Evolutionary conservation across 2,888 invertebrate species (phyloP).

Genomic region (Beris morrisii): DNA sequence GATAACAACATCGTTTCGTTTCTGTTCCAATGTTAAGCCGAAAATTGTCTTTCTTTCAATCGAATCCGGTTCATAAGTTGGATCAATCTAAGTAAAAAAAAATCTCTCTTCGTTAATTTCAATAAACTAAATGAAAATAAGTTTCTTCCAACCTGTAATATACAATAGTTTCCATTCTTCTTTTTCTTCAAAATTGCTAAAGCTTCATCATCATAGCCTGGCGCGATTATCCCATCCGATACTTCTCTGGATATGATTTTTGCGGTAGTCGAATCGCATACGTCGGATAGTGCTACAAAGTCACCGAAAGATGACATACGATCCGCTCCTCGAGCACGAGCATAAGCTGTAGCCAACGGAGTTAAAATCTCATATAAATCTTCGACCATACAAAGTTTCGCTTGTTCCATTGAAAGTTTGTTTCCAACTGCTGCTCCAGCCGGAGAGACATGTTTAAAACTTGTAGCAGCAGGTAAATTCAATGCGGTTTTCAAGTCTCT

Average conservation of each 20-base stretch:
- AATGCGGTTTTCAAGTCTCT: constrained; percentile 80
- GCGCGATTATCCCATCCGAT: constrained; percentile 98
- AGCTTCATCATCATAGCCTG: constrained; percentile 83
- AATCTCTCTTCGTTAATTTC: constrained; percentile 29
- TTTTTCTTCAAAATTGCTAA: constrained; percentile 87
- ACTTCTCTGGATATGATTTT: constrained; percentile 91
- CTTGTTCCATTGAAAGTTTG: constrained; percentile 75
- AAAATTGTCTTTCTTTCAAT: constrained; percentile 83
- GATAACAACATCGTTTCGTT: constrained; percentile 85
- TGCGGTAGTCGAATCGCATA: constrained; percentile 88
- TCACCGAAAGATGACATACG: constrained; percentile 99
- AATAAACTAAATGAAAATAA: neutral
- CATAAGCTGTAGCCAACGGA: constrained; percentile 89
- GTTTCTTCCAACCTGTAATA: constrained; percentile 66
- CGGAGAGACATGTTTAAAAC: constrained; percentile 98
- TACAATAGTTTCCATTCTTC: constrained; percentile 90
- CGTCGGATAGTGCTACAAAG: constrained; percentile 91
- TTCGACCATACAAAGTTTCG: constrained; percentile 90
- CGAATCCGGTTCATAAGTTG: constrained; percentile 75
- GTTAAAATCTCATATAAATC: constrained; percentile 74
- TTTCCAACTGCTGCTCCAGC: constrained; percentile 94
- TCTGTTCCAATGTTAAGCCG: constrained; percentile 83
- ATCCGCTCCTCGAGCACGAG: constrained; percentile 94
- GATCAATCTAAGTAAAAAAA: constrained; percentile 71
- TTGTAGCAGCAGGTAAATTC: constrained; percentile 86